These are phyloP conservation scores for Pedetes capensis DNA, from an alignment of 2,113 vertebrate species.

Conservation along the genomic window DNA sequence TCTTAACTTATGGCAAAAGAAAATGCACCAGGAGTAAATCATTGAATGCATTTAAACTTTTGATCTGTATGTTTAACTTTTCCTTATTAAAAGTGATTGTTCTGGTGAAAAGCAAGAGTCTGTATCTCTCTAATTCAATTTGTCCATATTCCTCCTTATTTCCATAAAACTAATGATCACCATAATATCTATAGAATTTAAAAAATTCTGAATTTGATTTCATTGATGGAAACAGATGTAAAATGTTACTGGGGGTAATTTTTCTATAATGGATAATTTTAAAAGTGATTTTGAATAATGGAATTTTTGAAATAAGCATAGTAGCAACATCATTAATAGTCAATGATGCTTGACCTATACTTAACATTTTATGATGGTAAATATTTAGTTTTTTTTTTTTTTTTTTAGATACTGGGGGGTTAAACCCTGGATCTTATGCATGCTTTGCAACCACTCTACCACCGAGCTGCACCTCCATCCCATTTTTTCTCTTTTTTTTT, in stretches of 20 bases:
- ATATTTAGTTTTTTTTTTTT: too few species aligned
- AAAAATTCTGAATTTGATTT: slow-evolving; percentile 17
- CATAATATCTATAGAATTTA: not conserved
- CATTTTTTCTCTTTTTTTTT: too few species aligned
- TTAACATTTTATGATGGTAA: not conserved
- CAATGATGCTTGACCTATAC: not conserved
- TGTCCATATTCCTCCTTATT: not conserved
- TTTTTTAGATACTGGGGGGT: too few species aligned
- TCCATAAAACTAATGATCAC: not conserved
- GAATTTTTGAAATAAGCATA: not conserved
- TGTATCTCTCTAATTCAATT: not conserved
- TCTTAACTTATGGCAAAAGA: not conserved
- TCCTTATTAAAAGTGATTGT: not conserved
- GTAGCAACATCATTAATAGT: not conserved
- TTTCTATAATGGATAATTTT: not conserved
- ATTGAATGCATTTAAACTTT: not conserved
- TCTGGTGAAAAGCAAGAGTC: not conserved
- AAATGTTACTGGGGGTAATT: not conserved
- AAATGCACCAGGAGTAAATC: not conserved
- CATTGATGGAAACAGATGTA: not conserved
- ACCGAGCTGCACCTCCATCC: too few species aligned
- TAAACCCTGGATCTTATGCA: too few species aligned
- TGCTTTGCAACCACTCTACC: too few species aligned
- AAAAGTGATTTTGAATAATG: not conserved
- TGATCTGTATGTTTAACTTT: not conserved